These are phyloP conservation scores for Calameuta filiformis DNA, from an alignment of 2,888 invertebrate species.

Conservation along the genomic window DNA sequence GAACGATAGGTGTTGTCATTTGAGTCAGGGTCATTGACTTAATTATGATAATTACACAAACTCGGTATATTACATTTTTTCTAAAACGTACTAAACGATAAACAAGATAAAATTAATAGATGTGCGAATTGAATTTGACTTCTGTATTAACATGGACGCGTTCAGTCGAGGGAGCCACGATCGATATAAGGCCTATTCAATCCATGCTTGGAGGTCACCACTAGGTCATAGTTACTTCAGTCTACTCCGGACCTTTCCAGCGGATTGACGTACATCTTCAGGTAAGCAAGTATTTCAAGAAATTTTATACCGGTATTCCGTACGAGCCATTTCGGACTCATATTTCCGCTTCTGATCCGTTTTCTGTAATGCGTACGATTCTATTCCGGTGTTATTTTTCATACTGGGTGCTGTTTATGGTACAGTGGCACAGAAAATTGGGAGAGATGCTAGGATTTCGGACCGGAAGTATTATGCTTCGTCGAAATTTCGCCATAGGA, in stretches of 20 bases:
- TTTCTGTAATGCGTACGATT: neutral
- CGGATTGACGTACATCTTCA: conserved; percentile 38
- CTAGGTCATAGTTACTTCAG: conserved; percentile 53
- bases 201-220: conserved; percentile 43
- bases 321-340: conserved; percentile 2
- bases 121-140: neutral
- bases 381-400: conserved; percentile 9
- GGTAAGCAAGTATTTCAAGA: conserved; percentile 42
- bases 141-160: neutral
- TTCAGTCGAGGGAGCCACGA: conserved; percentile 9
- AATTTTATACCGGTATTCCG: conserved; percentile 9
- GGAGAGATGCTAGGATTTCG: conserved; percentile 39
- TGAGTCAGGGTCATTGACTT: neutral
- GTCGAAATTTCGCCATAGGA: conserved; percentile 35
- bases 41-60: neutral
- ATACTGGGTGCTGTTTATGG: conserved; percentile 9
- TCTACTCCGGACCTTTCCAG: conserved; percentile 49
- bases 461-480: conserved; percentile 34
- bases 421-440: conserved; percentile 10
- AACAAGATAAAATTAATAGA: neutral
- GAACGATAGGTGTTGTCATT: neutral
- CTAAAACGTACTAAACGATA: neutral
- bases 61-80: neutral
- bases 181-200: conserved; percentile 28
- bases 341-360: neutral